Percentiles rank a stretch among this genome's conserved stretches.
These are phyloP conservation scores for Microctonus aethiopoides DNA, from an alignment of 2,888 invertebrate species.

Conservation along the genomic window DNA sequence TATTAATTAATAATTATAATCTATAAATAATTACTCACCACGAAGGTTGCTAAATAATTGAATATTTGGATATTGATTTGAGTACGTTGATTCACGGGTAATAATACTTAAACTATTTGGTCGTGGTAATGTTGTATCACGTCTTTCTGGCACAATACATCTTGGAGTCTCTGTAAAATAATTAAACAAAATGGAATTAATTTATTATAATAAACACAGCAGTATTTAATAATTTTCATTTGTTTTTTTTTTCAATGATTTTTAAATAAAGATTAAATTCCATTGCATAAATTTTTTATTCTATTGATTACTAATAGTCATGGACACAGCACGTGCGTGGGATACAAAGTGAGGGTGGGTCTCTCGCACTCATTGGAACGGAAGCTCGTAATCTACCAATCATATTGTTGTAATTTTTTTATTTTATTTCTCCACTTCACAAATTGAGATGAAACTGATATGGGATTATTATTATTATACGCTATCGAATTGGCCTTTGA, in stretches of 20 bases:
- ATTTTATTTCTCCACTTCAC: neutral
- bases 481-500: neutral
- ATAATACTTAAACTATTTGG: constrained; percentile 16
- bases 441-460: neutral
- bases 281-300: neutral
- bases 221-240: no score
- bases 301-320: neutral
- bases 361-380: constrained; percentile 29
- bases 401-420: constrained; percentile 34
- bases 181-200: neutral
- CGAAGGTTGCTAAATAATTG: constrained; percentile 57
- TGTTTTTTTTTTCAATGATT: neutral
- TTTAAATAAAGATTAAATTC: neutral
- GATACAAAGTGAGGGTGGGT: constrained; percentile 9
- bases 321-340: neutral
- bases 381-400: constrained; percentile 45
- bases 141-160: constrained; percentile 39
- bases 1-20: neutral
- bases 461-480: no score
- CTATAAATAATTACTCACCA: constrained; percentile 47
- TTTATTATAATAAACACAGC: neutral
- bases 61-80: constrained; percentile 59
- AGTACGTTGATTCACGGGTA: constrained; percentile 41
- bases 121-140: constrained; percentile 34
- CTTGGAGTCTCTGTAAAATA: constrained; percentile 49